Evolutionary conservation across 2,113 vertebrate species (phyloP).

Genomic region (Halcyon senegalensis): DNA sequence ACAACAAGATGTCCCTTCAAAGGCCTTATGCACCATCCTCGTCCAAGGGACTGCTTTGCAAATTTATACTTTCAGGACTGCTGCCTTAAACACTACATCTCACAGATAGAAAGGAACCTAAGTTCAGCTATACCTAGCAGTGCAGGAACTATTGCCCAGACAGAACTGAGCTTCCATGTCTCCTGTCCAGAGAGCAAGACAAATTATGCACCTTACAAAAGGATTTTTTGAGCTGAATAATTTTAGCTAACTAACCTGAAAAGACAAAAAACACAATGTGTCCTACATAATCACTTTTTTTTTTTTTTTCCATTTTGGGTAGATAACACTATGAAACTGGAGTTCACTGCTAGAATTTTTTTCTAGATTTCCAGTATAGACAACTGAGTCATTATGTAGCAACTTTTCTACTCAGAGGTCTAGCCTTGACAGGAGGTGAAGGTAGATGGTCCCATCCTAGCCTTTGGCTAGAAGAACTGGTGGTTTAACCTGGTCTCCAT

Average conservation of each 20-base stretch:
- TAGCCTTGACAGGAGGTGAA: background rate
- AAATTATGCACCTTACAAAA: background rate
- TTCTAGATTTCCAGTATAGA: background rate
- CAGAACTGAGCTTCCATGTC: background rate
- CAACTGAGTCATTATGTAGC: background rate
- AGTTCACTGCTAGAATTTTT: background rate
- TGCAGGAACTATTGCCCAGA: background rate
- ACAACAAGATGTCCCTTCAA: background rate
- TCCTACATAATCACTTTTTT: background rate
- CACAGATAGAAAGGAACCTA: background rate
- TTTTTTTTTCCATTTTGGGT: background rate
- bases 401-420: background rate
- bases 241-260: background rate
- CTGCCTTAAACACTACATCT: background rate
- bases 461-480: background rate
- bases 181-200: background rate
- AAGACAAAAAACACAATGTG: accelerated
- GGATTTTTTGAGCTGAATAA: background rate
- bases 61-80: background rate
- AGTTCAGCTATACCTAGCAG: background rate
- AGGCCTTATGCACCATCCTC: background rate
- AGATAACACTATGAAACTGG: background rate
- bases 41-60: background rate
- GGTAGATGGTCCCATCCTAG: background rate
- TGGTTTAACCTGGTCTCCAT: background rate